A percentile compares a stretch with the other conserved stretches of the same genome.
These are phyloP conservation scores for Lamellibrachia columna DNA, from an alignment of 2,888 invertebrate species.

Conservation along the genomic window DNA sequence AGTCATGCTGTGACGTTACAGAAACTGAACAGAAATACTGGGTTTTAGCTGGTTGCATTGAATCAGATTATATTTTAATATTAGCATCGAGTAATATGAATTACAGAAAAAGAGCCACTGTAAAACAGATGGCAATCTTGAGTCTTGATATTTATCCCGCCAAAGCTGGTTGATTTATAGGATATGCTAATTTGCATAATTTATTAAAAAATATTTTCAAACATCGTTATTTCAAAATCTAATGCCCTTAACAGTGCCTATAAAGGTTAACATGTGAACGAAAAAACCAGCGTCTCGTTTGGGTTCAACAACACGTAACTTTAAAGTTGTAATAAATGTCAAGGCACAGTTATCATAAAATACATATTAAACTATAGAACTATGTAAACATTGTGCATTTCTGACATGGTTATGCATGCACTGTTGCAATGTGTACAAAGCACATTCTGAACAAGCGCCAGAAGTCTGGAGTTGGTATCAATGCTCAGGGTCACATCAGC, in stretches of 20 bases:
- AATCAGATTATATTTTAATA: background rate
- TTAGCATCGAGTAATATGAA: background rate
- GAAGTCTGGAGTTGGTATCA: background rate
- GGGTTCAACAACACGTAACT: background rate
- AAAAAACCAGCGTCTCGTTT: conserved; percentile 8
- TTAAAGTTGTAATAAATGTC: conserved; percentile 3
- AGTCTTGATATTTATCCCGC: background rate
- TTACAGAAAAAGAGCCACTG: background rate
- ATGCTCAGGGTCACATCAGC: background rate
- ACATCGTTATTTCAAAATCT: background rate
- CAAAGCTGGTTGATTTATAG: background rate
- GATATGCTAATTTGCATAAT: background rate
- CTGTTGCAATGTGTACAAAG: background rate
- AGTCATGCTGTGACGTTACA: background rate
- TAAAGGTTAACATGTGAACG: background rate
- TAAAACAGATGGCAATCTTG: background rate
- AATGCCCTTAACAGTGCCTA: background rate
- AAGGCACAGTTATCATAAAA: conserved; percentile 3
- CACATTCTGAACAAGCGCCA: background rate
- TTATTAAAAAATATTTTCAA: background rate
- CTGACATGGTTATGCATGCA: background rate
- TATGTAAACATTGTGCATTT: conserved; percentile 16
- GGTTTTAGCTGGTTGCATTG: background rate
- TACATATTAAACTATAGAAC: conserved; percentile 16
- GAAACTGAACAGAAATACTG: background rate